A percentile compares a stretch with the other conserved stretches of the same genome.
These are phyloP conservation scores for Pseudopleuronectes americanus DNA, from an alignment of 2,797 vertebrate species.

Conservation along the genomic window DNA sequence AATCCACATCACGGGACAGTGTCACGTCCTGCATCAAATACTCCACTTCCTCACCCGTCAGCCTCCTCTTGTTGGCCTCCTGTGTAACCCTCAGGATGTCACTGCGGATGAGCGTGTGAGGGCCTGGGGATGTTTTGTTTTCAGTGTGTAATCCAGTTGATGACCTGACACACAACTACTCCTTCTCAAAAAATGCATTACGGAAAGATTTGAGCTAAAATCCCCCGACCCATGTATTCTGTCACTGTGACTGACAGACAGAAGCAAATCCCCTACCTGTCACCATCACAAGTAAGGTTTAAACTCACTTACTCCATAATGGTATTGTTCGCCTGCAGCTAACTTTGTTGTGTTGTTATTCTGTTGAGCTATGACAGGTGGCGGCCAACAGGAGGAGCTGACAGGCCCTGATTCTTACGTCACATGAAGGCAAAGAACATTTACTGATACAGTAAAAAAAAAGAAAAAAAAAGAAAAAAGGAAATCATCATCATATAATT, in stretches of 20 bases:
- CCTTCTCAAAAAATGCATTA: slow-evolving; percentile 14
- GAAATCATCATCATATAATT: slow-evolving; percentile 55
- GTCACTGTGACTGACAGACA: slow-evolving; percentile 21
- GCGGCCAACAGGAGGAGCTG: slow-evolving; percentile 60
- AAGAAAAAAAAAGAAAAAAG: slow-evolving; percentile 38
- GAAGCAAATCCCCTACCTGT: background rate
- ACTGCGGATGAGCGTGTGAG: background rate
- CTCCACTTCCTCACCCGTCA: slow-evolving; percentile 22
- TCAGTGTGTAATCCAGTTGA: background rate
- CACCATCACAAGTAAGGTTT: background rate
- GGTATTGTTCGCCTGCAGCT: background rate
- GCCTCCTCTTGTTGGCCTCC: slow-evolving; percentile 33
- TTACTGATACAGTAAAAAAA: slow-evolving; percentile 78
- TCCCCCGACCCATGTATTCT: slow-evolving; percentile 5
- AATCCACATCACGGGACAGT: slow-evolving; percentile 45
- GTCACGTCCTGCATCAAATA: slow-evolving; percentile 64
- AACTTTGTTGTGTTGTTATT: slow-evolving; percentile 22
- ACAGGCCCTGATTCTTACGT: slow-evolving; percentile 29
- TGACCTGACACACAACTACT: slow-evolving; percentile 1
- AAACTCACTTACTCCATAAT: background rate
- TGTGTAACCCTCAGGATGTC: slow-evolving; percentile 17
- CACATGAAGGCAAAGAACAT: slow-evolving; percentile 71
- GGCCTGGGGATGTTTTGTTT: slow-evolving; percentile 31
- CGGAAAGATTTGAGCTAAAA: slow-evolving; percentile 16
- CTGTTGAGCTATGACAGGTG: slow-evolving; percentile 16